Percentiles rank a stretch among this genome's conserved stretches.
These are phyloP conservation scores for Xyrichtys novacula DNA, from an alignment of 2,797 vertebrate species.

Conservation along the genomic window DNA sequence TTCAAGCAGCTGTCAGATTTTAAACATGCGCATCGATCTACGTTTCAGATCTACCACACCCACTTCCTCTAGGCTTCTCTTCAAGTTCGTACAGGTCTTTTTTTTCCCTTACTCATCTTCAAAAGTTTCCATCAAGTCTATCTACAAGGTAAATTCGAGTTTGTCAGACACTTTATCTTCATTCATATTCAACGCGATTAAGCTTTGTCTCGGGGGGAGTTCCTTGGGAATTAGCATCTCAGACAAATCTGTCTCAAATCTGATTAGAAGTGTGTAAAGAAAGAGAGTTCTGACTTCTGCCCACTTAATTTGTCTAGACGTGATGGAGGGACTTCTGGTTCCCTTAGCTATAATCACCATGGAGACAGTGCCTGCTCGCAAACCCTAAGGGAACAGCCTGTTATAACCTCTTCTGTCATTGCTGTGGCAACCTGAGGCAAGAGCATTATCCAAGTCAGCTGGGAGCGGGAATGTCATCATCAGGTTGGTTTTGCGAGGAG, in stretches of 20 bases:
- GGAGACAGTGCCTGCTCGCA: conserved; percentile 41
- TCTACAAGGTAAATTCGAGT: conserved; percentile 21
- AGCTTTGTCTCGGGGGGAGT: conserved; percentile 18
- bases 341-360: conserved; percentile 50
- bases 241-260: conserved; percentile 63
- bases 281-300: conserved; percentile 44
- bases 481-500: conserved; percentile 13
- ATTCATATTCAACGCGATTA: conserved; percentile 57
- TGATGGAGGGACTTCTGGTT: conserved; percentile 56
- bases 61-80: neutral
- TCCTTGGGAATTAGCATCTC: conserved; percentile 49
- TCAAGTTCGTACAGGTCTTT: neutral
- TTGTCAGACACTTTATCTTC: conserved; percentile 45
- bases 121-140: conserved; percentile 21
- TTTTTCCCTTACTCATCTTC: neutral
- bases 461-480: conserved; percentile 71
- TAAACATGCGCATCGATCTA: neutral
- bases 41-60: neutral
- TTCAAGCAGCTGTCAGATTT: neutral
- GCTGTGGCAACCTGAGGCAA: conserved; percentile 65
- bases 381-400: conserved; percentile 18
- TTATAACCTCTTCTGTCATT: conserved; percentile 41
- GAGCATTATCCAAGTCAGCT: conserved; percentile 47
- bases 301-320: conserved; percentile 52
- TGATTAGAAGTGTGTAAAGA: conserved; percentile 54